These are phyloP conservation scores for Salvelinus namaycush DNA, from an alignment of 2,113 vertebrate species.

Conservation along the genomic window DNA sequence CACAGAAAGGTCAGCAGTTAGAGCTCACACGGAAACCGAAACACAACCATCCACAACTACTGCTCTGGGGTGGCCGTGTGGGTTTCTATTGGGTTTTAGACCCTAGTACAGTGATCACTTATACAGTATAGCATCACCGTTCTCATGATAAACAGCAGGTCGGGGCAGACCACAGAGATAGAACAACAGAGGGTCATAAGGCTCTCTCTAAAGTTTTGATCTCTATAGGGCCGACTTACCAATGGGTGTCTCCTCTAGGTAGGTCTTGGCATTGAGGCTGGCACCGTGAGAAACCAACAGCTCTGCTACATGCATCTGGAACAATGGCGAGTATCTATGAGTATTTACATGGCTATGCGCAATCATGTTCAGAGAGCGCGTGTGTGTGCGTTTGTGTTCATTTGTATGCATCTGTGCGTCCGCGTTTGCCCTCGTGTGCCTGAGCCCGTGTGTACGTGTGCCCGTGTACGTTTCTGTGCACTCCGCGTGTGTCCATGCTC, in stretches of 20 bases:
- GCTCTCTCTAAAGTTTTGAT: no score
- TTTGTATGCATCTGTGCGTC: background rate
- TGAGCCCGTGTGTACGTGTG: background rate
- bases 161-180: no score
- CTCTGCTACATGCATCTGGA: conserved; percentile 94
- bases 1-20: background rate
- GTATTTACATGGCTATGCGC: no score
- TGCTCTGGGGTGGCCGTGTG: no score
- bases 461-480: background rate
- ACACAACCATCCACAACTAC: background rate
- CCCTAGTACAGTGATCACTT: no score
- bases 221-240: conserved; percentile 69
- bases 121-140: no score
- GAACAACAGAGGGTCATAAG: no score
- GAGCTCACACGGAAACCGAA: background rate
- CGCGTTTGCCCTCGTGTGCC: background rate
- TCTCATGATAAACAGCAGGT: no score
- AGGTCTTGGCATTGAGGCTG: conserved; percentile 91
- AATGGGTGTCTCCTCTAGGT: conserved; percentile 95
- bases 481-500: background rate
- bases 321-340: background rate
- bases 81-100: no score
- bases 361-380: background rate
- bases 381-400: background rate
- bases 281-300: conserved; percentile 92